Conservation (phyloP, 2,113 vertebrate species). For the Ia io region DNA sequence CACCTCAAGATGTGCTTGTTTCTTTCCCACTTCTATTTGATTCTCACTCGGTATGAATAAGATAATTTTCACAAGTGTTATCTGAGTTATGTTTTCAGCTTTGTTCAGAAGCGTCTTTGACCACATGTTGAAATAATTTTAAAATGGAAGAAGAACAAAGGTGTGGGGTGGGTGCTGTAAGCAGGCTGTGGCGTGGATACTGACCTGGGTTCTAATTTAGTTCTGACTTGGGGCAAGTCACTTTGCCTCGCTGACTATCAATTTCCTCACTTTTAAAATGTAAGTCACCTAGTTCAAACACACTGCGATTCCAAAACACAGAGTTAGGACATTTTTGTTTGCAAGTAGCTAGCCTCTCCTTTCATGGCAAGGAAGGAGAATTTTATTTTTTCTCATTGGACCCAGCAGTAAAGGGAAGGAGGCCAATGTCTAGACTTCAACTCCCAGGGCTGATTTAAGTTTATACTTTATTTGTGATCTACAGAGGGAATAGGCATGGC, state of each 20-base stretch:
- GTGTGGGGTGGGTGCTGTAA: background rate
- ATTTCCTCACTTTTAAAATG: background rate
- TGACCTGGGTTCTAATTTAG: background rate
- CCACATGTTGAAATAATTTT: background rate
- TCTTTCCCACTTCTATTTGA: constrained; percentile 10
- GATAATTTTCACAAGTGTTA: constrained; percentile 58
- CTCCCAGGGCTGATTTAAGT: background rate
- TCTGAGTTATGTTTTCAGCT: constrained; percentile 38
- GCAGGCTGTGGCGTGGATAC: too few species aligned
- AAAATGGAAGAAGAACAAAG: background rate
- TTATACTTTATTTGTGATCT: background rate
- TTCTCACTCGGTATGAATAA: constrained; percentile 57
- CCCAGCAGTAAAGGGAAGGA: background rate
- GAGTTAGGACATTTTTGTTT: background rate
- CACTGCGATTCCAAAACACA: background rate
- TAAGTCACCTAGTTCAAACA: background rate
- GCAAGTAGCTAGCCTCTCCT: background rate
- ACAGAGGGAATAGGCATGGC: background rate
- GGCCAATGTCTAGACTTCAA: background rate
- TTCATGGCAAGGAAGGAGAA: background rate
- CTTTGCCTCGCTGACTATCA: background rate
- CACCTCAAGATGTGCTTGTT: constrained; percentile 65
- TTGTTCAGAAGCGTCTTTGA: constrained; percentile 60
- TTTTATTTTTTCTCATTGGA: background rate
- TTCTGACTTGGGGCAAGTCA: background rate